These are phyloP conservation scores for Psettodes erumei DNA, from an alignment of 2,113 vertebrate species.

Conservation along the genomic window DNA sequence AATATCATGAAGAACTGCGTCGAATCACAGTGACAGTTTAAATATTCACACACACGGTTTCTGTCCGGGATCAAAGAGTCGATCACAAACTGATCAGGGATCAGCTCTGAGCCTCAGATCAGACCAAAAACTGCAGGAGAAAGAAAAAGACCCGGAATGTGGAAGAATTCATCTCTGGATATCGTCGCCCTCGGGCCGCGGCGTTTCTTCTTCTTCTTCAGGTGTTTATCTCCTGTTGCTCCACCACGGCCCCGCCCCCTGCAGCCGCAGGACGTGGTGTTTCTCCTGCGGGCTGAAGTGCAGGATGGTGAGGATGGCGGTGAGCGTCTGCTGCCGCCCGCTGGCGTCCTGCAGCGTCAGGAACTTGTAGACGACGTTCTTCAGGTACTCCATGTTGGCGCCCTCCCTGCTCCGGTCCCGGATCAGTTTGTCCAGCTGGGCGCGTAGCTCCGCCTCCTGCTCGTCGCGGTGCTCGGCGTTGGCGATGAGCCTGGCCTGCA, in stretches of 20 bases:
- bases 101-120: too few relatives aligned
- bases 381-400: conserved; percentile 96
- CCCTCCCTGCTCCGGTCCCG: conserved; percentile 91
- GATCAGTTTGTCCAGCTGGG: conserved; percentile 82
- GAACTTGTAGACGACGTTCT: conserved; percentile 92
- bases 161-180: background rate
- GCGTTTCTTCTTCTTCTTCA: conserved; percentile 1
- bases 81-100: background rate
- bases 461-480: conserved; percentile 85
- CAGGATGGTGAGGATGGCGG: conserved; percentile 92
- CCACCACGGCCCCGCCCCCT: conserved; percentile 86
- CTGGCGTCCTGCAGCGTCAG: conserved; percentile 88
- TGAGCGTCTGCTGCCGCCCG: conserved; percentile 92
- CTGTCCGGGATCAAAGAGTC: background rate
- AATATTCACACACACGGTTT: background rate
- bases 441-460: conserved; percentile 77
- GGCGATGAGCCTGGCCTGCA: conserved; percentile 83
- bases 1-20: conserved; percentile 1
- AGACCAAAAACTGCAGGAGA: background rate
- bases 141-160: background rate
- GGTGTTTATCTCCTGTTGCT: conserved; percentile 78
- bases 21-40: background rate
- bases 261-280: conserved; percentile 81
- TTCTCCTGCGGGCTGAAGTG: conserved; percentile 96
- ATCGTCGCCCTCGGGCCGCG: background rate